phyloP scores from a whole-genome alignment of 2,888 invertebrate genomes.

The Laothoe populi region DNA sequence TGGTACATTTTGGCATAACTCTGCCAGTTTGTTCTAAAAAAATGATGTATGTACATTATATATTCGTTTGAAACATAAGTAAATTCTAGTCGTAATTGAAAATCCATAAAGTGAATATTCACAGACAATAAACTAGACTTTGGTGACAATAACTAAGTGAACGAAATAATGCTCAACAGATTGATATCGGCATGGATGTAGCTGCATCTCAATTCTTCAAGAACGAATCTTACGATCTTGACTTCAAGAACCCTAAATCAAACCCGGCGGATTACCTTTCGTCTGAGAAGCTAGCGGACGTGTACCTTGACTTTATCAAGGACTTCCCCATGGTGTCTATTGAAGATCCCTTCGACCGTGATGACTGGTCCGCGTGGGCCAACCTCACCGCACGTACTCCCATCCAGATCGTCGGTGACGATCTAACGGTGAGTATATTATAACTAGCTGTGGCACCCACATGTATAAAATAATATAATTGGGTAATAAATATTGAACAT shows the following conservation, averaged over 20 bases:
- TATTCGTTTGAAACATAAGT: too few species aligned
- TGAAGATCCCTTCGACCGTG: conserved; percentile 99
- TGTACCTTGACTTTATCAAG: conserved; percentile 96
- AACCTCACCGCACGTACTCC: conserved; percentile 89
- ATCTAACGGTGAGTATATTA: conserved; percentile 92
- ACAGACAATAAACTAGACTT: too few species aligned
- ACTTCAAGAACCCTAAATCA: conserved; percentile 98
- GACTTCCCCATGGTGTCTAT: conserved; percentile 98
- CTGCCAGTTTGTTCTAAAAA: too few species aligned
- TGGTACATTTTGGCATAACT: too few species aligned
- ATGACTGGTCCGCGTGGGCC: conserved; percentile 98
- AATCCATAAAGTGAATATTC: too few species aligned
- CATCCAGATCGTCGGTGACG: conserved; percentile 97
- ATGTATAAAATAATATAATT: too few species aligned
- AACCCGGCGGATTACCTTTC: conserved; percentile 92
- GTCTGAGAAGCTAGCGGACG: conserved; percentile 91
- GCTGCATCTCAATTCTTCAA: conserved; percentile 99
- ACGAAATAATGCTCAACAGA: conserved; percentile 52
- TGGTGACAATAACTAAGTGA: background rate
- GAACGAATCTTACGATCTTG: conserved; percentile 94
- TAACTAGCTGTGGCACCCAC: too few species aligned
- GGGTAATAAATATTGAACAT: too few species aligned
- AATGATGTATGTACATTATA: too few species aligned
- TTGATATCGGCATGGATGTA: conserved; percentile 99
- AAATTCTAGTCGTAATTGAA: too few species aligned